A percentile compares a stretch with the other conserved stretches of the same genome.
phyloP scores from a whole-genome alignment of 2,888 invertebrate species.

The Agonopterix alstromeriana region DNA sequence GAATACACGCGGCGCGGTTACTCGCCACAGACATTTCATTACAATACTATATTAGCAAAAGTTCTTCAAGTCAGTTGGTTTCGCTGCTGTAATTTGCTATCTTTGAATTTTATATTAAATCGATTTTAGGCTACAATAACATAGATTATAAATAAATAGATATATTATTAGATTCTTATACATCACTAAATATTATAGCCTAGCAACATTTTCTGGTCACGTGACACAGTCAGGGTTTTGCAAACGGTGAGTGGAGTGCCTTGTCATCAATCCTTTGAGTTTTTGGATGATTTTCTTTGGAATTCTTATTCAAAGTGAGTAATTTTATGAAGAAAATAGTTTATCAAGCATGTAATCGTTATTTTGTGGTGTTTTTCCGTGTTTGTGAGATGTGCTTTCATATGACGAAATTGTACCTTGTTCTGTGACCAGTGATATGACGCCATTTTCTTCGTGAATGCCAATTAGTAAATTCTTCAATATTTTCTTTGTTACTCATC shows the following conservation, averaged over 20 bases:
- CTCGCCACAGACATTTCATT: too few species aligned
- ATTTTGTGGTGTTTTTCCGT: slow-evolving; percentile 46
- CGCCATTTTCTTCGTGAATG: slow-evolving; percentile 78
- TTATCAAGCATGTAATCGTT: slow-evolving; percentile 43
- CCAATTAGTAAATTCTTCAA: slow-evolving; percentile 70
- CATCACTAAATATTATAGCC: slow-evolving; percentile 3
- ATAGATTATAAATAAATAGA: too few species aligned
- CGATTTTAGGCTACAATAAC: too few species aligned
- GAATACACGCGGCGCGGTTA: too few species aligned
- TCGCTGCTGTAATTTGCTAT: too few species aligned
- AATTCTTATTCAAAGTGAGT: slow-evolving; percentile 76
- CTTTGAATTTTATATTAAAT: too few species aligned
- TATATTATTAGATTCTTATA: too few species aligned
- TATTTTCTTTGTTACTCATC: slow-evolving; percentile 55
- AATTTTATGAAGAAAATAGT: slow-evolving; percentile 50
- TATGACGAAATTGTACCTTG: slow-evolving; percentile 74
- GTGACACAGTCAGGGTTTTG: slow-evolving; percentile 67
- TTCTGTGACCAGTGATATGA: slow-evolving; percentile 76
- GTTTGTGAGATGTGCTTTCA: slow-evolving; percentile 50
- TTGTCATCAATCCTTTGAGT: slow-evolving; percentile 75
- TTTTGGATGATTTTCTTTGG: slow-evolving; percentile 77
- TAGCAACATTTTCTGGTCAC: slow-evolving; percentile 23
- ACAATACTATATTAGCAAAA: too few species aligned
- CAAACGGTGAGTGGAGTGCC: slow-evolving; percentile 78
- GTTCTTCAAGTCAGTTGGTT: too few species aligned